A percentile compares a stretch with the other conserved stretches of the same genome.
Conservation (phyloP, 1,140 invertebrate genomes). For the Zaprionus vittiger region DNA sequence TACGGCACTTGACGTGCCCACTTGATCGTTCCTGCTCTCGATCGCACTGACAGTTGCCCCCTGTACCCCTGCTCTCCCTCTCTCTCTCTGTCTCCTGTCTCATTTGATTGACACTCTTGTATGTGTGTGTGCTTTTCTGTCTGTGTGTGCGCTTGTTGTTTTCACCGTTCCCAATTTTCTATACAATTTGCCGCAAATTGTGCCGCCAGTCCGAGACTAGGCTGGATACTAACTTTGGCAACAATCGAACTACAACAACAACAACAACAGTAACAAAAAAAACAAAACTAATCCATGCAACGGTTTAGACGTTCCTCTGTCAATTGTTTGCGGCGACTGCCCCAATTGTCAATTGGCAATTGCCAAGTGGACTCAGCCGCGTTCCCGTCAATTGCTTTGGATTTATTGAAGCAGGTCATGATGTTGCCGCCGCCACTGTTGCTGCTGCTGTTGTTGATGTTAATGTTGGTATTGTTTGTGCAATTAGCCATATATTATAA, state of each 20-base stretch:
- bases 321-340: slow-evolving; percentile 30
- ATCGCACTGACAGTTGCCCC: neutral
- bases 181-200: slow-evolving; percentile 46
- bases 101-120: slow-evolving; percentile 52
- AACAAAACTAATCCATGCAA: slow-evolving; percentile 48
- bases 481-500: slow-evolving; percentile 45
- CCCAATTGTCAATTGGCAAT: slow-evolving; percentile 35
- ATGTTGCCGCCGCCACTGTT: slow-evolving; percentile 10
- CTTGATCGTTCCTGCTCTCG: slow-evolving; percentile 26
- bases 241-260: slow-evolving; percentile 7
- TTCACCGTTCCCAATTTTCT: slow-evolving; percentile 55
- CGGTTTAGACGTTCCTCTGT: slow-evolving; percentile 56
- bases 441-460: neutral
- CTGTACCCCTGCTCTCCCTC: neutral
- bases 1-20: slow-evolving; percentile 36
- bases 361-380: neutral
- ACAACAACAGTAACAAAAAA: neutral
- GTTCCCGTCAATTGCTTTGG: slow-evolving; percentile 24
- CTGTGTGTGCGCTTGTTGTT: slow-evolving; percentile 27
- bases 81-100: neutral
- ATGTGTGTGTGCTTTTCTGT: neutral
- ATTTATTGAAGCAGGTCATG: slow-evolving; percentile 75
- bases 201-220: slow-evolving; percentile 19
- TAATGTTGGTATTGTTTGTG: slow-evolving; percentile 50
- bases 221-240: slow-evolving; percentile 40